Conservation (phyloP, 2,888 invertebrate species). For the Dynastes maya region DNA sequence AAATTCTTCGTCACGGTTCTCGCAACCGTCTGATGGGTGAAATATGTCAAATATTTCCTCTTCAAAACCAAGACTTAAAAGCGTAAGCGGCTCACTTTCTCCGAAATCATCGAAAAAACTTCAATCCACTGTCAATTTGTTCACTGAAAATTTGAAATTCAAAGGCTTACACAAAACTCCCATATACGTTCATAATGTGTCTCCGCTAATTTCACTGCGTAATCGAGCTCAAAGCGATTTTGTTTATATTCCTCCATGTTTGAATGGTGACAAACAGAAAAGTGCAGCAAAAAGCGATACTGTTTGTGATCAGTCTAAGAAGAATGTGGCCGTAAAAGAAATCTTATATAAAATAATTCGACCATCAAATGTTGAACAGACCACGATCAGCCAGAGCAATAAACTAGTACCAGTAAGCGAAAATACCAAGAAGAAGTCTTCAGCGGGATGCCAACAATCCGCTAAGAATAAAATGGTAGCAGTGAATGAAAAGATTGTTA, state of each 20-base stretch:
- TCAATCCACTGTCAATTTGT: not conserved
- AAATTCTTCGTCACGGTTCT: constrained; percentile 6
- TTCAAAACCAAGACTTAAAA: not conserved
- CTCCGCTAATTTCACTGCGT: not conserved
- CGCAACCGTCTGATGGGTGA: constrained; percentile 9
- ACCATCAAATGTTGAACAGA: no score
- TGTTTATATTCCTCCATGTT: constrained; percentile 7
- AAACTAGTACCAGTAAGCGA: not conserved
- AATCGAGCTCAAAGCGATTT: constrained; percentile 23
- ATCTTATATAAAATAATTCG: no score
- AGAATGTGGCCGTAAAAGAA: not conserved
- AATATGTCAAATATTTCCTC: constrained; percentile 13
- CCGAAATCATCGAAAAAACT: not conserved
- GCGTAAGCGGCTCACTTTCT: not conserved
- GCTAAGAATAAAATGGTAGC: no score
- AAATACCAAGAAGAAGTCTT: not conserved
- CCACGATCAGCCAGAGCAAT: no score
- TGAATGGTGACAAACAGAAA: not conserved
- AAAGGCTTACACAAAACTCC: constrained; percentile 16
- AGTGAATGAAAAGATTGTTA: not conserved
- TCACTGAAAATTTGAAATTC: not conserved
- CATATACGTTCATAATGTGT: not conserved
- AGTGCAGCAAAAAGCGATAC: constrained; percentile 14
- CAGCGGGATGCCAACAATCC: not conserved
- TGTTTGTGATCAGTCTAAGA: not conserved